Percentiles rank a stretch among this genome's conserved stretches.
These are phyloP conservation scores for Rhadinocentrus ornatus DNA, from an alignment of 2,797 vertebrate genomes.

Conservation along the genomic window DNA sequence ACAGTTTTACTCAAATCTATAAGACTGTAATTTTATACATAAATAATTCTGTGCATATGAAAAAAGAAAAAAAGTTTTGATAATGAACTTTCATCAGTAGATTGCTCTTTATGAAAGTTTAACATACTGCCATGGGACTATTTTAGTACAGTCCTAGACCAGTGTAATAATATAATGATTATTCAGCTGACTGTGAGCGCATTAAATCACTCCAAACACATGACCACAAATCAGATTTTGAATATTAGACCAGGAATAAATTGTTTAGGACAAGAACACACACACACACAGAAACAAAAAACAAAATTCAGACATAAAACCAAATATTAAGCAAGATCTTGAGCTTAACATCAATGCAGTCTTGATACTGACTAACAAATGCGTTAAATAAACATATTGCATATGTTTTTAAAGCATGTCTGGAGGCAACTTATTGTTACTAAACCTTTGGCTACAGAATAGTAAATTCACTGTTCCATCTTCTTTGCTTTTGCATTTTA, in stretches of 20 bases:
- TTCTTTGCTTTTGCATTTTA: neutral
- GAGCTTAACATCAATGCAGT: conserved; percentile 1
- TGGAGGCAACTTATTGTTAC: conserved; percentile 1
- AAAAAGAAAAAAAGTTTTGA: neutral
- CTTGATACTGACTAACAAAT: neutral
- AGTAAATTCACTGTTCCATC: conserved; percentile 29
- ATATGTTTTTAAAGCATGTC: neutral
- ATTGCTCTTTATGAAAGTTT: neutral
- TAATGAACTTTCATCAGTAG: neutral
- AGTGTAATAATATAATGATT: neutral
- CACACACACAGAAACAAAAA: neutral
- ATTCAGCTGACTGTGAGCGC: conserved; percentile 1
- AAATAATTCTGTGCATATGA: neutral
- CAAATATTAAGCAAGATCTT: neutral
- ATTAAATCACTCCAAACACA: conserved; percentile 3
- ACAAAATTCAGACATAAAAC: neutral
- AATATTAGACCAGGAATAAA: neutral
- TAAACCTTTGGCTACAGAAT: conserved; percentile 31
- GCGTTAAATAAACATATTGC: neutral
- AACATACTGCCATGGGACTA: neutral
- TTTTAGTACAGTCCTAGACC: neutral
- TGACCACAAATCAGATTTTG: neutral
- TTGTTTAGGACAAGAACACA: neutral
- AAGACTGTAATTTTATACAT: no score
- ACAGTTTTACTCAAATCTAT: neutral